Base-by-base conservation (phyloP, 2,797 vertebrate genomes). In the Xenops minutus region DNA sequence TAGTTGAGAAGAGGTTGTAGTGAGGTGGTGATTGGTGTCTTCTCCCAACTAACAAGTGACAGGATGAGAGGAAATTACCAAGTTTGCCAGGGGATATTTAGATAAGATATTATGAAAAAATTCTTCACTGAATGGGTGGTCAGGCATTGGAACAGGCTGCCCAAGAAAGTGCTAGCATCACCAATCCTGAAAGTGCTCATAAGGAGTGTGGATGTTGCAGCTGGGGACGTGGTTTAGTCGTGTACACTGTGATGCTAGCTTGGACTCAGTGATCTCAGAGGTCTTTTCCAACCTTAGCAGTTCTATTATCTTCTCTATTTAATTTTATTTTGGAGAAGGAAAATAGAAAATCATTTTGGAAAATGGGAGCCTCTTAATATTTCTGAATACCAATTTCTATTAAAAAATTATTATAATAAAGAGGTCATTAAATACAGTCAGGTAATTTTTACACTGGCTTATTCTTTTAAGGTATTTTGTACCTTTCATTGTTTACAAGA, bases 231-330 rank as follows among this genome's bases (percentile, higher is more conserved):
- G 19, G 10, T 44, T 63, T 77, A 71, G 14, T 19, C 6, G 24
- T 34, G 24, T 64, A 23, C n/a, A 39, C 0, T 0, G 12, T 2
- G 26, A 27, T 44, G 37, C 11, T 51, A 51, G 26, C 9, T 9
- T 6, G 8, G 24, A 44, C 7, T 83, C 1, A 0, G 21, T 36
- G 6, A 51, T 39, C 63, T 83, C 43, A 52, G 26, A 37, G 3
- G 7, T 52, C 43, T 58, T 44, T 63, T 64, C 30, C 21, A 52
- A 39, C 6, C 4, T 52, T 23, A 32, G 16, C 1, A 30, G 30
- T 51, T 51, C 58, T 64, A 15, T 27, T 21, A 64, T 34, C 1
- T 61, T 7, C 6, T 59, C 32, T 69, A 18, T 22, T 89, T 78
- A 27, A 52, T 78, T 93, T 78, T 69, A 49, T 71, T 79, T 72